phyloP scores from a whole-genome alignment of 2,888 invertebrate species.

The Caenorhabditis sp. region DNA sequence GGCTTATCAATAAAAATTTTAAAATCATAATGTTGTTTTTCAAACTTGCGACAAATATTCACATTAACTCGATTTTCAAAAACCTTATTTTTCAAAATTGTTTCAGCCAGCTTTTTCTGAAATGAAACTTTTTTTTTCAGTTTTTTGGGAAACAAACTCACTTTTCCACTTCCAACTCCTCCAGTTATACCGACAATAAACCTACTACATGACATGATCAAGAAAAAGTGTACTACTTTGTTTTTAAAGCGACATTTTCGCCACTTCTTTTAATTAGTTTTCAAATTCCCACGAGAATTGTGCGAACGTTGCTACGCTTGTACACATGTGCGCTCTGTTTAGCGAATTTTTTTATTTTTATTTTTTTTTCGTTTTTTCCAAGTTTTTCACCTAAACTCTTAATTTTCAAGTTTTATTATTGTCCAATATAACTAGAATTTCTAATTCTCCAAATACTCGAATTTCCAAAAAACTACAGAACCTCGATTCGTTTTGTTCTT shows the following conservation, averaged over 20 bases:
- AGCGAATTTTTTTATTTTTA: neutral
- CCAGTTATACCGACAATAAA: neutral
- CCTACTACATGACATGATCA: neutral
- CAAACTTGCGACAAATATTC: neutral
- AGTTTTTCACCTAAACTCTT: neutral
- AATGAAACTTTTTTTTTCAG: constrained; percentile 4
- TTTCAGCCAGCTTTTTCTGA: constrained; percentile 19
- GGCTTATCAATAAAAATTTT: constrained; percentile 20
- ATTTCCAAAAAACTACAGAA: too few species aligned
- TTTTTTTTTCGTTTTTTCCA: neutral
- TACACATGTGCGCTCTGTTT: neutral
- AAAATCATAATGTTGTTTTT: constrained; percentile 3
- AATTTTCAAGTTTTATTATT: neutral
- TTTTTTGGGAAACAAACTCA: constrained; percentile 8
- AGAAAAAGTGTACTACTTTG: neutral
- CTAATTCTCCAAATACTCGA: too few species aligned
- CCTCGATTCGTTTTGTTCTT: too few species aligned
- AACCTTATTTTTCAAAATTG: constrained; percentile 9
- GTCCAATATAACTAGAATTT: too few species aligned
- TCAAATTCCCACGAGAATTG: neutral
- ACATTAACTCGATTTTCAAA: neutral
- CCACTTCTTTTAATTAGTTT: neutral
- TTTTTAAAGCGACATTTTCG: neutral
- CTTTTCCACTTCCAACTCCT: constrained; percentile 9
- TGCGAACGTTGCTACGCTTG: neutral